Percentiles rank a stretch among this genome's conserved stretches.
Conservation (phyloP, 1,140 invertebrate species). For the Drosophila burlai region DNA sequence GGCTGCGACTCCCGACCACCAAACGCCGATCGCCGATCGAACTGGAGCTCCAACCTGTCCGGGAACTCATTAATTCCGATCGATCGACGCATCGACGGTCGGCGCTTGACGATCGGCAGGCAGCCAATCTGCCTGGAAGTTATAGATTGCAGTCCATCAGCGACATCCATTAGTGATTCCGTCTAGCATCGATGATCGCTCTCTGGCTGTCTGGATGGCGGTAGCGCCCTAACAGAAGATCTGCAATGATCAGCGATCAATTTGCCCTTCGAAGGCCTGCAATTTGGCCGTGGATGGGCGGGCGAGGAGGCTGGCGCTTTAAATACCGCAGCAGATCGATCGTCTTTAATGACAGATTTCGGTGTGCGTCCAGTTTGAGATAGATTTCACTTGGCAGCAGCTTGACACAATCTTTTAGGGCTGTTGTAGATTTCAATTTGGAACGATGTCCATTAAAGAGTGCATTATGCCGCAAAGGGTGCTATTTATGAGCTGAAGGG, state of each 20-base stretch:
- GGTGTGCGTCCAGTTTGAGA: background rate
- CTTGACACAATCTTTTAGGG: constrained; percentile 4
- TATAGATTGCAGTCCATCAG: constrained; percentile 41
- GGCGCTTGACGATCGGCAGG: constrained; percentile 2
- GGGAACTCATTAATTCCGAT: constrained; percentile 3
- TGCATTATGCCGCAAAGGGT: background rate
- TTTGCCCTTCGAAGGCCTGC: constrained; percentile 3
- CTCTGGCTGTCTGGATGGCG: constrained; percentile 7
- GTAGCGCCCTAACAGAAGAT: constrained; percentile 37
- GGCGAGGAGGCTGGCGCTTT: constrained; percentile 12
- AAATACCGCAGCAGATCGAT: constrained; percentile 7
- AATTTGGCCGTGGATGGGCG: constrained; percentile 16
- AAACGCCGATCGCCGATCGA: background rate
- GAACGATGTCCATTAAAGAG: background rate
- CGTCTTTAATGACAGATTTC: background rate
- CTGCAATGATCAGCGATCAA: constrained; percentile 18
- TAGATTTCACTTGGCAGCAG: background rate
- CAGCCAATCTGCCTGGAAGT: constrained; percentile 4
- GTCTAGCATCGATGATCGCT: constrained; percentile 18
- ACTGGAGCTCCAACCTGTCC: constrained; percentile 3
- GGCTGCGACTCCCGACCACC: constrained; percentile 15
- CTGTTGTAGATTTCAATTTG: background rate
- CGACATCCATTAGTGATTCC: constrained; percentile 37
- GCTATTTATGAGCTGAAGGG: constrained; percentile 1
- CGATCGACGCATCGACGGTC: constrained; percentile 13